Conservation (phyloP, 2,113 vertebrate species). For the Xenopus laevis region DNA sequence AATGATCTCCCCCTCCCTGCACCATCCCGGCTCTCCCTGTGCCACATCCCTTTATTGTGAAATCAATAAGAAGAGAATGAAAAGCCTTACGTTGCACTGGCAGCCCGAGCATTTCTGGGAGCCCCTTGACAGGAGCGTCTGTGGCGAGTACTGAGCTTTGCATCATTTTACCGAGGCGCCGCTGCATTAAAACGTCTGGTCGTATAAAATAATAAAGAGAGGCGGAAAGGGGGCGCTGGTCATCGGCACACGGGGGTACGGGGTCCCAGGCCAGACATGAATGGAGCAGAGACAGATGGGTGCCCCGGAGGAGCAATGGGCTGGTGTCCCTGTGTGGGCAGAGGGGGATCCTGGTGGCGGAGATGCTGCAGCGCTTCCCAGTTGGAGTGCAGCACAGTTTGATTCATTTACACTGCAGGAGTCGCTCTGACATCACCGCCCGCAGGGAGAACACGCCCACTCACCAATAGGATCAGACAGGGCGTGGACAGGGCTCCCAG, state of each 20-base stretch:
- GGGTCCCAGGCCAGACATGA: not conserved
- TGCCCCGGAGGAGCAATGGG: conserved; percentile 16
- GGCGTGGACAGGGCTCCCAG: conserved; percentile 35
- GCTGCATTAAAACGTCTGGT: conserved; percentile 38
- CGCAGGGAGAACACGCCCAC: conserved; percentile 64
- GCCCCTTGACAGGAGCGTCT: conserved; percentile 91
- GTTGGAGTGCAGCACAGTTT: conserved; percentile 62
- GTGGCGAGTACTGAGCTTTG: conserved; percentile 88
- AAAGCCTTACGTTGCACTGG: conserved; percentile 94
- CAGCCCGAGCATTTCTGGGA: conserved; percentile 94
- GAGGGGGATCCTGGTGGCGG: conserved; percentile 47
- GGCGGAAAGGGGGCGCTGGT: not conserved
- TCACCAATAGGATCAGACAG: conserved; percentile 60
- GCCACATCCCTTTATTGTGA: conserved; percentile 51
- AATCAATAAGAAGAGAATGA: conserved; percentile 47
- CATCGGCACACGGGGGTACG: conserved; percentile 28
- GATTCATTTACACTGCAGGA: conserved; percentile 93
- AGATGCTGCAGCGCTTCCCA: conserved; percentile 59
- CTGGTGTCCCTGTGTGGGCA: conserved; percentile 48
- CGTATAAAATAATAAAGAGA: not conserved
- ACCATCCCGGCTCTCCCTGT: conserved; percentile 40
- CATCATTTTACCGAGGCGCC: conserved; percentile 82
- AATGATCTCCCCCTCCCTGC: conserved; percentile 48
- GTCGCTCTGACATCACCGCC: conserved; percentile 80
- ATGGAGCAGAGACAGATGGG: conserved; percentile 36